A percentile compares a stretch with the other conserved stretches of the same genome.
These are phyloP conservation scores for Campoletis sonorensis DNA, from an alignment of 1,140 invertebrate genomes.

Conservation along the genomic window DNA sequence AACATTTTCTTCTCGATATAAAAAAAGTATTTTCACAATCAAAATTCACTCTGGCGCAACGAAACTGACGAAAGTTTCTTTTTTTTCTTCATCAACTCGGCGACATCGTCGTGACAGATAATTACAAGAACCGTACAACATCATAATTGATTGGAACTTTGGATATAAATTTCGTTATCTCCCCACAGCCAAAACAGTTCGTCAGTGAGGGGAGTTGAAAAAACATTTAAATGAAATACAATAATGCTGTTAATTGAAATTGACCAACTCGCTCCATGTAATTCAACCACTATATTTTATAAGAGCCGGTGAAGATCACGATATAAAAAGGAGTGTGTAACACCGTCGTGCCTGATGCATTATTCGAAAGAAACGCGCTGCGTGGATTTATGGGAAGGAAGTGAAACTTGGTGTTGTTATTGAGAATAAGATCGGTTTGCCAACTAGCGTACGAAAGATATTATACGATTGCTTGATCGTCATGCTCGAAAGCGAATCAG, in stretches of 20 bases:
- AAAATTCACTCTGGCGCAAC: too few relatives aligned
- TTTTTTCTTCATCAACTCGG: too few relatives aligned
- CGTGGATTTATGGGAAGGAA: slow-evolving; percentile 22
- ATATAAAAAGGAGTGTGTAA: not conserved
- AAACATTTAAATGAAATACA: not conserved
- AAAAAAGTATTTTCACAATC: too few relatives aligned
- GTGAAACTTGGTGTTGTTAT: slow-evolving; percentile 13
- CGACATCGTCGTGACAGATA: too few relatives aligned
- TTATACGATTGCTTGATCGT: slow-evolving; percentile 9
- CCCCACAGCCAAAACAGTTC: not conserved
- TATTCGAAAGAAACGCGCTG: slow-evolving; percentile 1
- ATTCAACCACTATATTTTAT: not conserved
- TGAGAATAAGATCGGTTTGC: not conserved
- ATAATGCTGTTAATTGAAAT: slow-evolving; percentile 8
- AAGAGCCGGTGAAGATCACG: not conserved
- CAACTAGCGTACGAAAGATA: slow-evolving; percentile 13
- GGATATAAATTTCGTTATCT: not conserved
- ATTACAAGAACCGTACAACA: not conserved
- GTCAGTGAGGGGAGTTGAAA: not conserved
- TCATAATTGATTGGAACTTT: not conserved
- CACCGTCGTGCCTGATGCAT: not conserved
- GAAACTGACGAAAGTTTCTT: too few relatives aligned
- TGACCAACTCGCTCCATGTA: not conserved
- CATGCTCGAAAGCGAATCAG: not conserved
- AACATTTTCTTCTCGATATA: too few relatives aligned